Evolutionary conservation across 1,140 invertebrate genomes (phyloP).

Genomic region (Drusus annulatus): DNA sequence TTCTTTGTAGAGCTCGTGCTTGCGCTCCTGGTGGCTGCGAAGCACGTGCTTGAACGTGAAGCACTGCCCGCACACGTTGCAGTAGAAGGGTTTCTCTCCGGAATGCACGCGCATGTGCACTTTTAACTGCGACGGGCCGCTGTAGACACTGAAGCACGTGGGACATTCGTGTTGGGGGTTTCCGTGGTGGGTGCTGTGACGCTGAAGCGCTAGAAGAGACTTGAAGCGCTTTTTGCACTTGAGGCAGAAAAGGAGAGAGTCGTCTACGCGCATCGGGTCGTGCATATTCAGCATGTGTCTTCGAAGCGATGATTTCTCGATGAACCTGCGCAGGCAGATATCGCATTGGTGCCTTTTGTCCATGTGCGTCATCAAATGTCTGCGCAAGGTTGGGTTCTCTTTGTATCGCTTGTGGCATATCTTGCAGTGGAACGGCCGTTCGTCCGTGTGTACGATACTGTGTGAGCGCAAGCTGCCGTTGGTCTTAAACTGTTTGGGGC

Average conservation of each 20-base stretch:
- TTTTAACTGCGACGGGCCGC: not conserved
- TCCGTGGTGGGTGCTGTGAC: not conserved
- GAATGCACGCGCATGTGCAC: not conserved
- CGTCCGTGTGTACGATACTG: not conserved
- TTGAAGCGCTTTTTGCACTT: not conserved
- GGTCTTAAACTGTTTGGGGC: no score
- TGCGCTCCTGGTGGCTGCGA: not conserved
- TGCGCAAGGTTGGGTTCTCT: not conserved
- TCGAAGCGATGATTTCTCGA: not conserved
- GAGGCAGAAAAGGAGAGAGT: not conserved
- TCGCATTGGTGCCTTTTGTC: not conserved
- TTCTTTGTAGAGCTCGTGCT: not conserved
- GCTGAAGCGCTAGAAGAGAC: not conserved
- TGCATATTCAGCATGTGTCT: not conserved
- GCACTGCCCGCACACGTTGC: not conserved
- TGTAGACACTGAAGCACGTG: not conserved
- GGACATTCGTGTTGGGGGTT: not conserved
- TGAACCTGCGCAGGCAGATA: not conserved
- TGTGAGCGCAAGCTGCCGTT: no score
- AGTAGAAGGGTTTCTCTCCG: not conserved
- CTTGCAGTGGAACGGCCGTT: not conserved
- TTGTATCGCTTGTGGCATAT: not conserved
- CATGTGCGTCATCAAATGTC: not conserved
- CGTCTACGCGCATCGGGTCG: not conserved
- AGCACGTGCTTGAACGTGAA: conserved; percentile 2